phyloP scores from a whole-genome alignment of 2,888 invertebrate genomes.

The Catocala sponsa region DNA sequence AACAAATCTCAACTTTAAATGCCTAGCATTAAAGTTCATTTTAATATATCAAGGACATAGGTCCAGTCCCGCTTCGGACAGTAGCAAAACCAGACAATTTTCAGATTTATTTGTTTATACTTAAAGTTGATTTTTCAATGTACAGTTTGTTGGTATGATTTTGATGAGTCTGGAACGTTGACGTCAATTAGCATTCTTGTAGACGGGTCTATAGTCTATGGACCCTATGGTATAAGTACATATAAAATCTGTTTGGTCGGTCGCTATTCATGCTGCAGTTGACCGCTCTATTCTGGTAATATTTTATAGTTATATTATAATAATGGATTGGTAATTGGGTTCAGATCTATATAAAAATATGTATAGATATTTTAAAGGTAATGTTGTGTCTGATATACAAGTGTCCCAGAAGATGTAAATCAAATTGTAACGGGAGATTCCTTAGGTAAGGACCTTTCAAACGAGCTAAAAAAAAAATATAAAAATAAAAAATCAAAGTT shows the following conservation, averaged over 20 bases:
- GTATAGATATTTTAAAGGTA: too few species aligned
- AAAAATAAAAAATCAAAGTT: too few species aligned
- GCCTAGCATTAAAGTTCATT: slow-evolving; percentile 49
- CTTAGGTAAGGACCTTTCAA: too few species aligned
- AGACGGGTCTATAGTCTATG: slow-evolving; percentile 56
- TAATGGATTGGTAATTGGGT: too few species aligned
- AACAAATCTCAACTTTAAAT: slow-evolving; percentile 52
- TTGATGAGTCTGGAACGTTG: slow-evolving; percentile 61
- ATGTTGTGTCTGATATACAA: too few species aligned
- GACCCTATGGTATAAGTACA: slow-evolving; percentile 53
- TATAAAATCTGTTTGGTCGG: slow-evolving; percentile 39
- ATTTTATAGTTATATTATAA: too few species aligned
- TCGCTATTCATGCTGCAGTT: slow-evolving; percentile 43
- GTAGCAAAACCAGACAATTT: slow-evolving; percentile 30
- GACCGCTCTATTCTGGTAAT: neutral
- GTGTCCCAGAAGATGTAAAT: too few species aligned
- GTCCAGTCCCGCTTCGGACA: slow-evolving; percentile 48
- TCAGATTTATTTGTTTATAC: slow-evolving; percentile 23
- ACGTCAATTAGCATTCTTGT: slow-evolving; percentile 71
- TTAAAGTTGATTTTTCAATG: slow-evolving; percentile 49
- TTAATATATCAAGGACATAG: slow-evolving; percentile 38
- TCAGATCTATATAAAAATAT: too few species aligned
- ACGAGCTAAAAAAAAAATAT: too few species aligned
- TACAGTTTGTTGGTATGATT: slow-evolving; percentile 45
- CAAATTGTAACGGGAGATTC: too few species aligned